These are phyloP conservation scores for Esox niger DNA, from an alignment of 2,113 vertebrate species.

Conservation along the genomic window DNA sequence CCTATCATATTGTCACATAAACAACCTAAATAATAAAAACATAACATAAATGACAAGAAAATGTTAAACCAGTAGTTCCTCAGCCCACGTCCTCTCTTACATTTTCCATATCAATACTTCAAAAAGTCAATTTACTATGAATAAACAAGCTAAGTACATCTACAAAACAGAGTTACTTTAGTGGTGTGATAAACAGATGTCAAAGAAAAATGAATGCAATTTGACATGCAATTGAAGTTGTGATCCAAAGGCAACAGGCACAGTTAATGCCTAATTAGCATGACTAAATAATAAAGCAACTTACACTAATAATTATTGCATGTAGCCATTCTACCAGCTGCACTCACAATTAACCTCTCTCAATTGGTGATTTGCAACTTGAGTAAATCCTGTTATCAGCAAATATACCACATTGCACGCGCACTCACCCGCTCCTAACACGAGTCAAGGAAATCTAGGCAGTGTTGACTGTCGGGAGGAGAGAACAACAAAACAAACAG, in stretches of 20 bases:
- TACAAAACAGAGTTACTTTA: slow-evolving; percentile 65
- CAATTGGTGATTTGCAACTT: slow-evolving; percentile 71
- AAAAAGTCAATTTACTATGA: slow-evolving; percentile 55
- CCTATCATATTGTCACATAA: too few relatives aligned
- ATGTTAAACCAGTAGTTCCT: not conserved
- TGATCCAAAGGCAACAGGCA: slow-evolving; percentile 63
- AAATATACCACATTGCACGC: slow-evolving; percentile 74
- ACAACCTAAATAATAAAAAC: too few relatives aligned
- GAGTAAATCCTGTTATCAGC: slow-evolving; percentile 80
- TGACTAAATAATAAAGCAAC: slow-evolving; percentile 76
- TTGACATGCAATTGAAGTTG: slow-evolving; percentile 71
- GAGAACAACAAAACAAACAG: slow-evolving; percentile 74
- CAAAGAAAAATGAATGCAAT: slow-evolving; percentile 73
- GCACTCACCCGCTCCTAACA: slow-evolving; percentile 55
- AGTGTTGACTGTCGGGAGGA: slow-evolving; percentile 65
- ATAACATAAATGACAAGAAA: too few relatives aligned
- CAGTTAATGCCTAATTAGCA: slow-evolving; percentile 72
- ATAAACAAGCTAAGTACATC: slow-evolving; percentile 66
- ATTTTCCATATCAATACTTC: slow-evolving; percentile 61
- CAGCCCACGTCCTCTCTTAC: slow-evolving; percentile 39
- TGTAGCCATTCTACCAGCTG: slow-evolving; percentile 68
- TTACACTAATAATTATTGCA: slow-evolving; percentile 73
- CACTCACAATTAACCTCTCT: slow-evolving; percentile 78
- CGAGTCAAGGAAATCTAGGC: slow-evolving; percentile 65
- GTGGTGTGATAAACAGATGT: slow-evolving; percentile 60